A percentile compares a stretch with the other conserved stretches of the same genome.
These are phyloP conservation scores for Trissoscelio sp. DNA, from an alignment of 2,888 invertebrate genomes.

Conservation along the genomic window DNA sequence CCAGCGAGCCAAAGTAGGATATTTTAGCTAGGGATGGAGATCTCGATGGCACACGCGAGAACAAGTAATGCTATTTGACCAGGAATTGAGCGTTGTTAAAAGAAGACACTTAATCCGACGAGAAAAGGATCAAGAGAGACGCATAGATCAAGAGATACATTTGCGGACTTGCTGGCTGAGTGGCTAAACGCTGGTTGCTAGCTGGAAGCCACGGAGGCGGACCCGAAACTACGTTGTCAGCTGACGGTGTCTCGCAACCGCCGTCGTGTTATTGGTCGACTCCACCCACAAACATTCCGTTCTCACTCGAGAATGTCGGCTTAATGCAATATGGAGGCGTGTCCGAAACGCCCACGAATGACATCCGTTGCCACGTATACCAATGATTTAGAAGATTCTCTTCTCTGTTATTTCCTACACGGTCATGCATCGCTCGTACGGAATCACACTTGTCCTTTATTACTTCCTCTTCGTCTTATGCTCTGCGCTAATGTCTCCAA, in stretches of 20 bases:
- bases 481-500: slow-evolving; percentile 38
- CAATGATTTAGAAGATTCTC: slow-evolving; percentile 40
- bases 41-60: slow-evolving; percentile 50
- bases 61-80: slow-evolving; percentile 37
- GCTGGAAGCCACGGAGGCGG: slow-evolving; percentile 81
- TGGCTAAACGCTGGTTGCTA: slow-evolving; percentile 80
- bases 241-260: slow-evolving; percentile 74
- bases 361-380: slow-evolving; percentile 38
- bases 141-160: slow-evolving; percentile 65
- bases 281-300: slow-evolving; percentile 75
- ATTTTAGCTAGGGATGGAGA: slow-evolving; percentile 43
- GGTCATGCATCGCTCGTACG: slow-evolving; percentile 23
- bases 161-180: slow-evolving; percentile 82
- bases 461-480: slow-evolving; percentile 37
- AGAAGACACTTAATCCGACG: slow-evolving; percentile 45
- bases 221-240: slow-evolving; percentile 81
- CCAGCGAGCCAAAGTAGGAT: slow-evolving; percentile 46
- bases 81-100: slow-evolving; percentile 30
- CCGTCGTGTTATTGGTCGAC: slow-evolving; percentile 80
- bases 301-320: slow-evolving; percentile 21
- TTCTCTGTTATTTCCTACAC: slow-evolving; percentile 10
- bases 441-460: slow-evolving; percentile 51
- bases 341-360: slow-evolving; percentile 35
- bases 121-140: slow-evolving; percentile 56
- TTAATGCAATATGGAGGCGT: slow-evolving; percentile 33